Conservation (phyloP, 2,888 invertebrate species). For the Nebria brevicollis region DNA sequence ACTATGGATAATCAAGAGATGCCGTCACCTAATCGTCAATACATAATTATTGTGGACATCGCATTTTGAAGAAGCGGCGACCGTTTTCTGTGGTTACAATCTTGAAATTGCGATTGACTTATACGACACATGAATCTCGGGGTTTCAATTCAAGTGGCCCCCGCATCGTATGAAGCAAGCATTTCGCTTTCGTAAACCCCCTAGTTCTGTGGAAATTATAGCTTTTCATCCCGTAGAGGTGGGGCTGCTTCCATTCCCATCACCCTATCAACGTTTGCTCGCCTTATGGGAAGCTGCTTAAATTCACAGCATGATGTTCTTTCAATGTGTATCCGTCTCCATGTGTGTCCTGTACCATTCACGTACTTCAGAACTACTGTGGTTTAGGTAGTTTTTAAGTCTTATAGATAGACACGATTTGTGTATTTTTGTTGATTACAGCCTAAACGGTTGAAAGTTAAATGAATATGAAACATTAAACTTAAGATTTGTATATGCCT, state of each 20-base stretch:
- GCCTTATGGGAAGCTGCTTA: not conserved
- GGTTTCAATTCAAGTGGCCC: constrained; percentile 52
- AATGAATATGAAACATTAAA: too few relatives aligned
- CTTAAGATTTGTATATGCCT: too few relatives aligned
- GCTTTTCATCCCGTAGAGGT: not conserved
- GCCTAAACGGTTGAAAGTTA: too few relatives aligned
- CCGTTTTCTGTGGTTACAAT: not conserved
- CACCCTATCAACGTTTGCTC: not conserved
- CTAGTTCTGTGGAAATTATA: constrained; percentile 9
- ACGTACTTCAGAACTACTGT: too few relatives aligned
- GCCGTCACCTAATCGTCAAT: constrained; percentile 26
- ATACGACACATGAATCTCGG: constrained; percentile 55
- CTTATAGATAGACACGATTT: too few relatives aligned
- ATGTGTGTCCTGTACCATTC: too few relatives aligned
- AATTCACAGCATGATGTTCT: not conserved
- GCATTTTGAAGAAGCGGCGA: constrained; percentile 50
- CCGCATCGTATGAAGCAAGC: constrained; percentile 23
- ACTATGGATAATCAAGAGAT: not conserved
- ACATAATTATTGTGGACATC: constrained; percentile 51
- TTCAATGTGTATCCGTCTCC: not conserved
- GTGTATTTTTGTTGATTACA: too few relatives aligned
- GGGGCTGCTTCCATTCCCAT: not conserved
- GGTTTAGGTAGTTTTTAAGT: too few relatives aligned
- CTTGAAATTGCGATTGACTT: constrained; percentile 53
- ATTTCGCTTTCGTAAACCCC: constrained; percentile 10